Percentiles rank a stretch among this genome's conserved stretches.
phyloP scores from a whole-genome alignment of 2,888 invertebrate genomes.

The Tetragonula carbonaria region DNA sequence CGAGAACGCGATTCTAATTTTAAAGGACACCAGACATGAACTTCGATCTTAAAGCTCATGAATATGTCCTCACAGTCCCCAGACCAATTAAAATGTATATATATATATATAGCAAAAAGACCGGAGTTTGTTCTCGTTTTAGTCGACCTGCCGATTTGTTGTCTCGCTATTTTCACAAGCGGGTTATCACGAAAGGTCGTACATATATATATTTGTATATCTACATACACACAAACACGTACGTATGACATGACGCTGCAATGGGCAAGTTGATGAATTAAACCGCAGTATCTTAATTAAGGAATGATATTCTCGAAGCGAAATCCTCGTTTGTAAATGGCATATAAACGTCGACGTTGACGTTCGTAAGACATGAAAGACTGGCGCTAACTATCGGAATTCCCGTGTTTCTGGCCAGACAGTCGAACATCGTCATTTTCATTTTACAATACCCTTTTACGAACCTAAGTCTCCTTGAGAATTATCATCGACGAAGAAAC shows the following conservation, averaged over 20 bases:
- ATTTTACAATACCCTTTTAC: neutral
- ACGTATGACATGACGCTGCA: neutral
- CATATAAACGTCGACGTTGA: slow-evolving; percentile 27
- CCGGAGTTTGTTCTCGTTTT: neutral
- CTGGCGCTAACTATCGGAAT: neutral
- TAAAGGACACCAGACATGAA: neutral
- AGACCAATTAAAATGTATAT: neutral
- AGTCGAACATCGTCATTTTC: neutral
- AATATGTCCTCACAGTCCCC: neutral
- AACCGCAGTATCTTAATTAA: slow-evolving; percentile 22
- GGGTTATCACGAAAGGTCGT: slow-evolving; percentile 6
- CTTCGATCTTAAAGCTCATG: neutral
- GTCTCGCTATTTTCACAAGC: slow-evolving; percentile 4
- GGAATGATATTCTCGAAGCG: slow-evolving; percentile 29
- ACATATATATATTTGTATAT: neutral
- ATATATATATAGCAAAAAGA: neutral
- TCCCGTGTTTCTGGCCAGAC: neutral
- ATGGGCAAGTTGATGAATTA: slow-evolving; percentile 13
- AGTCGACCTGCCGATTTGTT: neutral
- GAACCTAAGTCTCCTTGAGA: neutral
- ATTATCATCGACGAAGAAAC: neutral
- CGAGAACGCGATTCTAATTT: neutral
- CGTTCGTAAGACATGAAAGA: neutral
- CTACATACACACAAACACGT: neutral
- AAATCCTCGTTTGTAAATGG: slow-evolving; percentile 32